These are phyloP conservation scores for Lynx canadensis DNA, from an alignment of 2,113 vertebrate genomes.

Conservation along the genomic window DNA sequence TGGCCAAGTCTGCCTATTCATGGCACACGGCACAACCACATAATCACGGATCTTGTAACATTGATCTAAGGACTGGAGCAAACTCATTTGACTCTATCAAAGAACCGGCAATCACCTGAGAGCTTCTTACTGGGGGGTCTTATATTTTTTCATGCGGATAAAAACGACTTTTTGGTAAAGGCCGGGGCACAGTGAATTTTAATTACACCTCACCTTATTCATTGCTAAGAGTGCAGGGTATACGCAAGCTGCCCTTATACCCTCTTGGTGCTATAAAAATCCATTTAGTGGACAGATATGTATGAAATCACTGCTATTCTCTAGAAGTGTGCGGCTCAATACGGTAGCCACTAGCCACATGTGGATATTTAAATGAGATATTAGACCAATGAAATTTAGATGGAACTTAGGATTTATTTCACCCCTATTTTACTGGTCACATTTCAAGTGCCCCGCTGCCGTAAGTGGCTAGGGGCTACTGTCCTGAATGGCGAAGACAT, in stretches of 20 bases:
- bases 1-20: accelerated
- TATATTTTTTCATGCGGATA: background rate
- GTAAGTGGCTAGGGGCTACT: background rate
- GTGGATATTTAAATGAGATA: background rate
- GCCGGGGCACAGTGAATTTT: background rate
- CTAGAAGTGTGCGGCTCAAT: background rate
- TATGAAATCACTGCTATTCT: background rate
- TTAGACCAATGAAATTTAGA: background rate
- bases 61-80: background rate
- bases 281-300: too few species aligned
- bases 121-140: background rate
- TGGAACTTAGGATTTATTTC: background rate
- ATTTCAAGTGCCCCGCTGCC: background rate
- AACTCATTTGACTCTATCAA: background rate
- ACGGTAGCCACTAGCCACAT: background rate
- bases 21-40: background rate
- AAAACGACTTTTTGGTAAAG: background rate
- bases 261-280: background rate
- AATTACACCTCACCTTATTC: background rate
- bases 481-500: too few species aligned
- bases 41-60: background rate
- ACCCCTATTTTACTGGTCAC: background rate
- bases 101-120: background rate
- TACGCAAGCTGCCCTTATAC: background rate
- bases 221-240: background rate